Evolutionary conservation across 2,888 invertebrate species (phyloP), one percentile per base, ranked within the genome.

Genomic region (Oscheius sp.): DNA sequence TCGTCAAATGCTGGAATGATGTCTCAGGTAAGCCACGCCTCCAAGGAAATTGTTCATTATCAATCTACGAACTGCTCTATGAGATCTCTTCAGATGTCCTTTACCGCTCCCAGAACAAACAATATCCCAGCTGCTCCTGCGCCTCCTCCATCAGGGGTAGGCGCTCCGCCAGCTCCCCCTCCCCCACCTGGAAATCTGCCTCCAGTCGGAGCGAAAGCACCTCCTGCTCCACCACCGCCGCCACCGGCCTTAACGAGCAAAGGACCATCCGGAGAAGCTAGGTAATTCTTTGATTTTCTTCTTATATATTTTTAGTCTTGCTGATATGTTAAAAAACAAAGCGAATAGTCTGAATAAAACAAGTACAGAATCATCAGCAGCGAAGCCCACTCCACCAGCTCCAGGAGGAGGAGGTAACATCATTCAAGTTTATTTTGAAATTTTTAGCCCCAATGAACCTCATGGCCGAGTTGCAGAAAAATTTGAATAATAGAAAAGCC

Each of bases 221-320:
- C 66, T 12, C 70, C 74, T 6, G 73, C 77, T 1, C 77, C 77
- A 32, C 70, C 71, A 8, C 74, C 73, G 2, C 73, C 54, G 4
- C 41, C 41, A 41, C 41, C 41, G 4, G n/a, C 41, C 2, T 3
- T 20, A 20, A 41, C 14, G 4, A 41, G 14, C 12, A 41, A 14
- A 6, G 41, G n/a, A 6, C 41, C 41, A 12, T 14, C 41, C n/a
- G n/a, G n/a, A n/a, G n/a, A n/a, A n/a, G n/a, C n/a, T 22, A 22
- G 9, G 9, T 22, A 47, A 14, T 47, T 36, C 8, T 36, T 36
- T 36, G 36, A 36, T 36, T 36, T 36, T 45, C 3, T 20, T 26
- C n/a, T 50, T 3, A n/a, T n/a, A n/a, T n/a, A 26, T 47, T 59
- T 51, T 24, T 14, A 62, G 68, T 67, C 33, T 75, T 24, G 67